Base-by-base conservation (phyloP, 2,797 vertebrate genomes). In the Acanthopagrus latus region DNA sequence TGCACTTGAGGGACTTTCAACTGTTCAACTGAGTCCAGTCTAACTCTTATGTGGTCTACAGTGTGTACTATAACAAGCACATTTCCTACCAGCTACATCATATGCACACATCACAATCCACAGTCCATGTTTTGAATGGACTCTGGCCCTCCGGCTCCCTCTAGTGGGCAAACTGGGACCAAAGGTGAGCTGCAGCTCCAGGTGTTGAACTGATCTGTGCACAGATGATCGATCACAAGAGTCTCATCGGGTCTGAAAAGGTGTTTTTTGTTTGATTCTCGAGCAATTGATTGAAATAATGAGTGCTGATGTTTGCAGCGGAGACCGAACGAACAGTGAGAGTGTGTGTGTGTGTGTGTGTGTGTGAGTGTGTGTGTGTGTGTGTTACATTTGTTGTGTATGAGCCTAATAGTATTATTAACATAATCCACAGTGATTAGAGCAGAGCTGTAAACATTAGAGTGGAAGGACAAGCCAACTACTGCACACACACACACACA, bases 371-470 rank as follows among this genome's bases (percentile, higher is more conserved):
- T 29, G 47, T 9, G n/a, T 13, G 54, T 23, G 54, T 47, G 56
- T n/a, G 43, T 52, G 23, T 58, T 43, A 54, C 67, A 68, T 76
- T n/a, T n/a, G n/a, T 57, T 73, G 38, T 73, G 52, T 65, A 44
- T 46, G 59, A 64, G 71, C 17, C 33, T 78, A 82, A 86, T 71
- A 64, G 80, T 58, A 68, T 79, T 81, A 89, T 85, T 86, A 86
- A 63, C 63, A 76, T 83, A 81, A 84, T 84, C 86, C 62, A 71
- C 29, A 74, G 70, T 81, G 73, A 86, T 89, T 86, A 87, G 57
- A 78, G 67, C 75, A 3, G 54, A 80, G 85, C 71, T 81, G 79
- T 87, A 87, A 90, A 90, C 81, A 81, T 87, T 69, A 86, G 75
- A 72, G 52, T 44, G 47, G 44, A 52, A 75, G 25, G 56, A 83